These are phyloP conservation scores for Archocentrus centrarchus DNA, from an alignment of 2,113 vertebrate genomes.

Conservation along the genomic window DNA sequence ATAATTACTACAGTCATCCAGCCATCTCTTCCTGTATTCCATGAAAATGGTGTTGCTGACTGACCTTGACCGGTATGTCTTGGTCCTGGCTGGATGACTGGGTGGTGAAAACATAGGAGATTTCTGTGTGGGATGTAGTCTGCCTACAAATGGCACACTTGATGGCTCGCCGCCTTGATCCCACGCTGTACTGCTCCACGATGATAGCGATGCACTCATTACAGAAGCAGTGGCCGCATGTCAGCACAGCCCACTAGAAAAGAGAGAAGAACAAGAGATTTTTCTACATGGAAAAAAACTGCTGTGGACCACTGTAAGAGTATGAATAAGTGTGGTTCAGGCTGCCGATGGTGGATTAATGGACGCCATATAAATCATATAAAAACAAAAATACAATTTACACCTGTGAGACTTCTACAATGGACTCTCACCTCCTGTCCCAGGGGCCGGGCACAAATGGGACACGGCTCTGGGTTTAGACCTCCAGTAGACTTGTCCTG, in stretches of 20 bases:
- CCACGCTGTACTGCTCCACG: conserved; percentile 95
- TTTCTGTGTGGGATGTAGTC: conserved; percentile 94
- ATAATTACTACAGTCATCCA: background rate
- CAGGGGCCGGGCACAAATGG: conserved; percentile 93
- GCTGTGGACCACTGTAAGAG: background rate
- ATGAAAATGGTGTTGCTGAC: background rate
- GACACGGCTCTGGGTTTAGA: conserved; percentile 96
- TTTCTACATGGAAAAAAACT: background rate
- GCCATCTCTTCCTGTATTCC: background rate
- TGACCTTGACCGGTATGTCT: conserved; percentile 94
- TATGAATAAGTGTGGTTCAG: background rate
- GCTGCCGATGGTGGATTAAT: too few species aligned
- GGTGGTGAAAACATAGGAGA: conserved; percentile 97
- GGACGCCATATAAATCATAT: background rate
- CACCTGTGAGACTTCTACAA: background rate
- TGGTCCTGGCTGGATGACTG: conserved; percentile 88
- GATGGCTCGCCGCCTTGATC: conserved; percentile 90
- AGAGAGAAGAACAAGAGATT: background rate
- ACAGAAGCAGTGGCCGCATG: conserved; percentile 97
- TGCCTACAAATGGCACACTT: conserved; percentile 98
- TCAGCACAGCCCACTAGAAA: conserved; percentile 95
- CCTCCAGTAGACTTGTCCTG: conserved; percentile 95
- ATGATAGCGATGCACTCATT: conserved; percentile 96
- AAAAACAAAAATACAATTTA: background rate
- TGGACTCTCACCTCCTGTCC: conserved; percentile 88